phyloP scores from a whole-genome alignment of 2,113 vertebrate genomes.

The Bombycilla garrulus region DNA sequence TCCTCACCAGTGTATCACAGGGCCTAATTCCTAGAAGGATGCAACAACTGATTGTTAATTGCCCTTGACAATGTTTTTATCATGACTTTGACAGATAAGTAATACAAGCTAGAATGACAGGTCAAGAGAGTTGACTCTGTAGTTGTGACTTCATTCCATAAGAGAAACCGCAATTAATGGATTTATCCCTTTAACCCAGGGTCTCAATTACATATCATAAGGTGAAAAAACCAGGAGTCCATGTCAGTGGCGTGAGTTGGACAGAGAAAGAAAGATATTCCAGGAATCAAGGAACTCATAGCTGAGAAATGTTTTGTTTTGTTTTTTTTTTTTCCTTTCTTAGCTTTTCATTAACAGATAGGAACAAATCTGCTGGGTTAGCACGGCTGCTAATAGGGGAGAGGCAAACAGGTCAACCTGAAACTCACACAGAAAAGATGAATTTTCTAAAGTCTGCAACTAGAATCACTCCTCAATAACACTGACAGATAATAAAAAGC shows the following conservation, averaged over 20 bases:
- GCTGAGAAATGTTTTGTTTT: not conserved
- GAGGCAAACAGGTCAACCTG: not conserved
- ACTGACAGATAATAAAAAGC: not conserved
- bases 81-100: not conserved
- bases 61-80: not conserved
- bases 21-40: not conserved
- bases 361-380: not conserved
- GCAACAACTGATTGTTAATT: not conserved
- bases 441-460: not conserved
- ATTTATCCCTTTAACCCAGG: not conserved
- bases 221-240: not conserved
- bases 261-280: not conserved
- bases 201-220: not conserved
- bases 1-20: not conserved
- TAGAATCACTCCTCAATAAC: not conserved
- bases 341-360: not conserved
- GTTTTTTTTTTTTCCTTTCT: not conserved
- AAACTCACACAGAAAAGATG: not conserved
- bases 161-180: not conserved
- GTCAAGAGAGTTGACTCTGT: not conserved
- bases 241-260: not conserved
- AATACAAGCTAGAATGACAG: not conserved
- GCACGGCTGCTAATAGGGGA: not conserved
- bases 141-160: not conserved
- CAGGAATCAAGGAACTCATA: not conserved